Evolutionary conservation across 2,113 vertebrate species (phyloP), one percentile per base, ranked within the genome.

Genomic region (Nesogale talazaci): DNA sequence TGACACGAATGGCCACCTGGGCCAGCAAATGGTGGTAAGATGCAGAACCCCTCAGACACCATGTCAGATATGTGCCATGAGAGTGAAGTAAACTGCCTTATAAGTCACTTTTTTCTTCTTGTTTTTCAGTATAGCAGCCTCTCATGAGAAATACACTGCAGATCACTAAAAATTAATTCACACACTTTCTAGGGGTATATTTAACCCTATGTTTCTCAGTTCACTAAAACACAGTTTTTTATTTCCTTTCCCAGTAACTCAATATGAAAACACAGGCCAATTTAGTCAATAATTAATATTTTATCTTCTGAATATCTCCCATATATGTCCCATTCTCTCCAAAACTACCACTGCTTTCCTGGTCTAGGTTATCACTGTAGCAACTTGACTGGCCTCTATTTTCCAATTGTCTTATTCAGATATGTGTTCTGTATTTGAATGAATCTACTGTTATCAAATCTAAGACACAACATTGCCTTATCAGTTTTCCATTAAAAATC

Each of bases 161-260:
- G 61, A 34, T 8, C 78, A 42, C 12, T 79, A 80, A 82, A 46
- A 52, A 88, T 89, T 31, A 40, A 75, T 42, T 40, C 34, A 42
- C 15, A 15, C 1, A 36, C 17, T 78, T 93, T n/a, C 75, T 88
- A 65, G 80, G 10, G 19, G 40, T 92, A 56, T 86, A 89, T 81
- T 89, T 91, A 91, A n/a, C 22, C 11, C 27, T 86, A 8, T 3
- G 11, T 86, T 94, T 78, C 38, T 91, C 38, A 65, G 0, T 65
- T 31, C 15, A 63, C 85, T 92, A 36, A 78, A 56, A 40, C 77
- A 70, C 6, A 29, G 9, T 59, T 6, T 12, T 52, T 52, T 77
- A 59, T 83, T 93, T 83, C 65, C 42, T 85, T 69, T n/a, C 42
- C 25, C 42, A 92, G 17, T 59, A 82, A 2, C 25, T 89, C 78